Percentiles rank a stretch among this genome's conserved stretches.
Evolutionary conservation across 1,140 invertebrate genomes (phyloP).

Genomic region (Neotoxoptera formosana): DNA sequence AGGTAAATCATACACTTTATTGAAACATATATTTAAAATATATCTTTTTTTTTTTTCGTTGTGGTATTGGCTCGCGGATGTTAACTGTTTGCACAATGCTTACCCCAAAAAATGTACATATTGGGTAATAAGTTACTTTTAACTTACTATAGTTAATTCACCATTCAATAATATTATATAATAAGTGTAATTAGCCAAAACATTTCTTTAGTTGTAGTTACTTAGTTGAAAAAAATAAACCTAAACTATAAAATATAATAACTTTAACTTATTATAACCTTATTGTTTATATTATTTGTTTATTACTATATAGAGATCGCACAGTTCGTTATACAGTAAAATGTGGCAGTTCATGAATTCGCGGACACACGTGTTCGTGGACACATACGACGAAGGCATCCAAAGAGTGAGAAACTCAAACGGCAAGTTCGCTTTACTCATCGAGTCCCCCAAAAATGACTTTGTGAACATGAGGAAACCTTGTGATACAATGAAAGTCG

Average conservation of each 20-base stretch:
- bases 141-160: background rate
- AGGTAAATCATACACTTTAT: background rate
- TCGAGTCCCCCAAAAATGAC: slow-evolving; percentile 94
- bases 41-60: background rate
- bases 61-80: no score
- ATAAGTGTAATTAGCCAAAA: background rate
- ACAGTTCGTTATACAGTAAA: slow-evolving; percentile 86
- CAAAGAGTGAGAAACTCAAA: slow-evolving; percentile 80
- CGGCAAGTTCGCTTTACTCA: slow-evolving; percentile 92
- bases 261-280: background rate
- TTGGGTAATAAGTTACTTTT: background rate
- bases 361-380: slow-evolving; percentile 81
- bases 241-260: background rate
- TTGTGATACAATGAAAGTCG: slow-evolving; percentile 96
- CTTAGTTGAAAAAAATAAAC: background rate
- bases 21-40: background rate
- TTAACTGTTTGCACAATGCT: no score
- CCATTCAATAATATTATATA: background rate
- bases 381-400: slow-evolving; percentile 85
- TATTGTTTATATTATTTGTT: background rate
- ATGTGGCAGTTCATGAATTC: slow-evolving; percentile 98
- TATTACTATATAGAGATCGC: slow-evolving; percentile 77
- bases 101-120: no score
- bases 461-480: slow-evolving; percentile 91
- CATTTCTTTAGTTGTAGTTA: background rate